These are phyloP conservation scores for Drosophila serrata DNA, from an alignment of 1,140 invertebrate species.

Conservation along the genomic window DNA sequence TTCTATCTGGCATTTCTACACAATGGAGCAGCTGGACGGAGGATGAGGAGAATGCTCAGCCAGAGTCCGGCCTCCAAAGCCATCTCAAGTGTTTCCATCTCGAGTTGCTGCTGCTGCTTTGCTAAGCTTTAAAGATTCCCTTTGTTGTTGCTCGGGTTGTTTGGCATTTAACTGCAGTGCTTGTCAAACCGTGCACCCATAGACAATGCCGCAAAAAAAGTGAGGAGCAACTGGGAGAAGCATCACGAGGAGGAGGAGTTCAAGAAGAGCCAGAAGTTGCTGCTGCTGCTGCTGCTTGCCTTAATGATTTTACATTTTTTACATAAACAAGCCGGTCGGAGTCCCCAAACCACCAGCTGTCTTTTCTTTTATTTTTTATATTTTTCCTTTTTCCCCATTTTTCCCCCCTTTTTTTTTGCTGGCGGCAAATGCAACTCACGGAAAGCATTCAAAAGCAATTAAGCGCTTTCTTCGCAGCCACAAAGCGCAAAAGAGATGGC, in stretches of 20 bases:
- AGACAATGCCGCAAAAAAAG: slow-evolving; percentile 24
- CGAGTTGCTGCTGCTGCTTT: slow-evolving; percentile 18
- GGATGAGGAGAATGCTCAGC: neutral
- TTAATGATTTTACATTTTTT: slow-evolving; percentile 60
- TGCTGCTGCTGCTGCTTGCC: slow-evolving; percentile 14
- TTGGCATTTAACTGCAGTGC: slow-evolving; percentile 47
- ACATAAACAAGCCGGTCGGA: slow-evolving; percentile 51
- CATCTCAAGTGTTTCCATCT: slow-evolving; percentile 35
- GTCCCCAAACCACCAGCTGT: slow-evolving; percentile 17
- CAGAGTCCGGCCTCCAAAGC: slow-evolving; percentile 8
- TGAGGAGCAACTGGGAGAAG: too few relatives aligned
- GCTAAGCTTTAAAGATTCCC: slow-evolving; percentile 35
- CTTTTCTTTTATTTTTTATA: slow-evolving; percentile 43
- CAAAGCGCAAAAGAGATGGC: slow-evolving; percentile 7
- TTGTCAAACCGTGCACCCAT: slow-evolving; percentile 20
- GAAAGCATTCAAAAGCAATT: slow-evolving; percentile 79
- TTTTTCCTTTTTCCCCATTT: slow-evolving; percentile 7
- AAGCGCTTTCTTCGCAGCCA: slow-evolving; percentile 70
- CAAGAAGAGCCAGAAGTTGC: slow-evolving; percentile 31
- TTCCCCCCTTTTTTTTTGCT: slow-evolving; percentile 36
- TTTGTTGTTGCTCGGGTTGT: slow-evolving; percentile 33
- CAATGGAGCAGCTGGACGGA: slow-evolving; percentile 13
- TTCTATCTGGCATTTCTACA: slow-evolving; percentile 43
- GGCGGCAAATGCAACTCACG: slow-evolving; percentile 69
- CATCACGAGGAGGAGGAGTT: slow-evolving; percentile 3